Evolutionary conservation across 1,140 invertebrate genomes (phyloP), one percentile per base, ranked within the genome.

Genomic region (Cydia pomonella): DNA sequence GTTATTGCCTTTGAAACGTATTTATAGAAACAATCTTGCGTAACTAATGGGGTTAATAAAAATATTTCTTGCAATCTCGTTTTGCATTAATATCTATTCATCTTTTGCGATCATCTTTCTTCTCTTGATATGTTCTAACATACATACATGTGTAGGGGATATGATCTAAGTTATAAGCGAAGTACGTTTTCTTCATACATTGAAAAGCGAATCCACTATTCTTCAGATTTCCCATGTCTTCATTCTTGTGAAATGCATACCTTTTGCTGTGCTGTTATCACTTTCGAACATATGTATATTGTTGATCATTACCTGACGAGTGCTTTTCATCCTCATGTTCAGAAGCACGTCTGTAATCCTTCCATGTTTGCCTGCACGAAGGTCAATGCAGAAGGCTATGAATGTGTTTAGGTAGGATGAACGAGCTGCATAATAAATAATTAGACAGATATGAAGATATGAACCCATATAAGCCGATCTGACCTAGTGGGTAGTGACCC

Each of bases 71-170:
- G 27, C 23, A 33, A 29, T 63, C 63, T 66, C 25, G 63, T 66
- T 29, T 66, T 66, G 21, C 53, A 59, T 23, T 59, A 23, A 66
- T 66, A 29, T 63, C 63, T 66, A 66, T 33, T 66, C 63, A 33
- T 66, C 27, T 66, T 66, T 64, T 2, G 27, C 63, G 63, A 33
- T 33, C 13, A 64, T 64, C 18, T 59, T 59, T 59, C 53, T 59
- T 59, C 53, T 59, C 53, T 21, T 1, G n/a, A 23, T 18, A 33
- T 33, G 29, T 33, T 6, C 2, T 33, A n/a, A n/a, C n/a, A n/a
- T n/a, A n/a, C n/a, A n/a, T n/a, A n/a, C n/a, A n/a, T n/a, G n/a
- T n/a, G n/a, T n/a, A n/a, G n/a, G n/a, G n/a, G n/a, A n/a, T n/a
- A n/a, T n/a, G 10, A 10, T 59, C 9, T 23, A 59, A 59, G 53